Conservation (phyloP, 2,888 invertebrate genomes). For the Drosophila nr. medialis region DNA sequence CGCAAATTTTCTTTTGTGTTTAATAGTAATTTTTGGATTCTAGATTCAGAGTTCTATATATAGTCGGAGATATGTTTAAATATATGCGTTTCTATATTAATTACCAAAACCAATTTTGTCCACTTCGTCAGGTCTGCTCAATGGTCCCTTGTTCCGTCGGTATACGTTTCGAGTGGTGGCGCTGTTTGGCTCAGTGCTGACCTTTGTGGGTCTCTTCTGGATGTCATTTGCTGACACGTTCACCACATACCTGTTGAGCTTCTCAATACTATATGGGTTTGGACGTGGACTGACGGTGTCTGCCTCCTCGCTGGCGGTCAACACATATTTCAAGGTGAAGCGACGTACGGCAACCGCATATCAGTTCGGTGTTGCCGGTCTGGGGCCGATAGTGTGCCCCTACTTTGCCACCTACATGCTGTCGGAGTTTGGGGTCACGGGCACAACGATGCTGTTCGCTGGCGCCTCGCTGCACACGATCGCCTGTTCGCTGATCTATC, state of each 20-base stretch:
- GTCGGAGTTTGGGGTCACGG: conserved; percentile 87
- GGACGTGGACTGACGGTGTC: conserved; percentile 89
- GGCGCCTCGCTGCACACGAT: conserved; percentile 89
- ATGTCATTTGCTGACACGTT: conserved; percentile 88
- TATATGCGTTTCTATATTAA: neutral
- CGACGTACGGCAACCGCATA: conserved; percentile 90
- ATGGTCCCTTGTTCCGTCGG: conserved; percentile 89
- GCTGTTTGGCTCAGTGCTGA: conserved; percentile 87
- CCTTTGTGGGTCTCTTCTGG: conserved; percentile 87
- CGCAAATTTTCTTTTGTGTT: too few relatives aligned
- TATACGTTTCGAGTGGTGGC: conserved; percentile 89
- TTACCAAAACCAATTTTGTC: neutral
- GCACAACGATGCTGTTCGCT: conserved; percentile 88
- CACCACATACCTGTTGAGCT: conserved; percentile 86
- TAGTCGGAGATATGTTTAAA: neutral
- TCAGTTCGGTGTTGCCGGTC: conserved; percentile 89
- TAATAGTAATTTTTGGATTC: too few relatives aligned
- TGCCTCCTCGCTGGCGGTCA: conserved; percentile 89
- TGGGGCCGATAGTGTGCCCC: conserved; percentile 91
- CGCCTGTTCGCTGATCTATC: conserved; percentile 88
- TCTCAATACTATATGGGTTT: conserved; percentile 74
- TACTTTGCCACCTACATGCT: conserved; percentile 89
- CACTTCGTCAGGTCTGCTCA: conserved; percentile 85
- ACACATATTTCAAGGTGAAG: conserved; percentile 90
- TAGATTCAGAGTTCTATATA: neutral